Evolutionary conservation across 2,113 vertebrate genomes (phyloP), one percentile per base, ranked within the genome.

Genomic region (Daubentonia madagascariensis): DNA sequence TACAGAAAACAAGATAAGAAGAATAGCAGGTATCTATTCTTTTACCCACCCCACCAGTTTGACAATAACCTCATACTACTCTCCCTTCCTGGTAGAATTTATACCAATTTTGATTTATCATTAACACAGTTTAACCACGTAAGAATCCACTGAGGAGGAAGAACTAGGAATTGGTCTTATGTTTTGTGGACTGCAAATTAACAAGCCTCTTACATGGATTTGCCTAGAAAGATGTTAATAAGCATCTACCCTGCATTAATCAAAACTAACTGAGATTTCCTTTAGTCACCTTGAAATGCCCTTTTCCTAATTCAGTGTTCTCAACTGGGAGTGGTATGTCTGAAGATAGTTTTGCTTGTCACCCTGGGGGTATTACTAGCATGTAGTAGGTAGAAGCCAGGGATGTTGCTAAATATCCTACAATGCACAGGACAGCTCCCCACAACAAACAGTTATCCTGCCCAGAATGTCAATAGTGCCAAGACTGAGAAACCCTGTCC

Each of bases 1-100:
- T 54, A 97, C 99, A 63, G 98, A 99, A 94, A 98, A 99, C 80
- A 99, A 99, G 98, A 98, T 99, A 23, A 98, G 85, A 95, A 98
- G 98, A 98, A 98, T 99, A 97, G 97, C 98, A 99, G 99, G 99
- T 99, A 97, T 45, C 72, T 78, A n/a, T 37, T 72, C 79, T 59
- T 79, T 63, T 7, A 45, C 32, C 30, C 22, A 35, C 45, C 37
- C 32, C 37, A 20, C 32, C 25, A 40, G 23, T 40, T 48, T 43
- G 25, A 92, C 11, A 14, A 3, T 85, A 70, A 40, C 35, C 14
- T 48, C 61, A 11, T 65, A 17, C 61, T 40, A 30, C 5, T 28
- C 23, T 9, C 6, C 68, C 48, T 79, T 72, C 43, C 85, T 32
- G 22, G 7, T 67, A 78, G 45, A 67, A 88, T 54, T 50, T 57